Evolutionary conservation across 1,140 invertebrate genomes (phyloP), one percentile per base, ranked within the genome.

Genomic region (Leptonema lineaticorne): DNA sequence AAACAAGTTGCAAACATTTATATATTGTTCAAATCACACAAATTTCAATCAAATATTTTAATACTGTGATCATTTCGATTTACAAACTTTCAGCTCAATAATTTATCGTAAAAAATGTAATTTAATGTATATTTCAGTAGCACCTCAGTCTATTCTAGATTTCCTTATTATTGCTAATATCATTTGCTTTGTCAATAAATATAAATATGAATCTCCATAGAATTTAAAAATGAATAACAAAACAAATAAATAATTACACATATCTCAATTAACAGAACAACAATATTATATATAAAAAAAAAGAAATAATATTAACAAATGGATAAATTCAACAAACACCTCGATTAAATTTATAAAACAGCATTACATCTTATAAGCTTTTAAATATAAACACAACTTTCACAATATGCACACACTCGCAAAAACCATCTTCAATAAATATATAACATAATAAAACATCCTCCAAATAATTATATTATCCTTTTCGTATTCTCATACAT

Each of bases 1-100:
- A 26, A 5, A 53, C 9, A 26, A 26, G 24, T 62, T 62, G 59
- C 20, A 62, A 62, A 22, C 45, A 62, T 46, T 50, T 64, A 53
- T 64, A 64, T 64, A 50, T 64, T 64, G 33, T 37, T 50, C 46
- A 64, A 64, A 64, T 64, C 62, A 64, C 62, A 64, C 62, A 64
- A 62, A 62, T 45, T 24, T 24, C 33, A 62, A 62, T 27, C 56
- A 18, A 58, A 58, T 26, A 58, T 22, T 11, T n/a, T 53, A 59
- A 41, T 62, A 62, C 29, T 62, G 20, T 60, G 26, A 62, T 45
- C 14, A 45, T 45, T 59, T 41, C 11, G 9, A 60, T 60, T 62
- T 18, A 62, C 33, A 62, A 3, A 29, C 24, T 62, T 14, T 57
- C 58, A 60, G 16, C 22, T 62, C 24, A 37, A 45, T 20, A 4